Base-by-base conservation (phyloP, 2,797 vertebrate species). In the Gymnoscopelus microlampas region DNA sequence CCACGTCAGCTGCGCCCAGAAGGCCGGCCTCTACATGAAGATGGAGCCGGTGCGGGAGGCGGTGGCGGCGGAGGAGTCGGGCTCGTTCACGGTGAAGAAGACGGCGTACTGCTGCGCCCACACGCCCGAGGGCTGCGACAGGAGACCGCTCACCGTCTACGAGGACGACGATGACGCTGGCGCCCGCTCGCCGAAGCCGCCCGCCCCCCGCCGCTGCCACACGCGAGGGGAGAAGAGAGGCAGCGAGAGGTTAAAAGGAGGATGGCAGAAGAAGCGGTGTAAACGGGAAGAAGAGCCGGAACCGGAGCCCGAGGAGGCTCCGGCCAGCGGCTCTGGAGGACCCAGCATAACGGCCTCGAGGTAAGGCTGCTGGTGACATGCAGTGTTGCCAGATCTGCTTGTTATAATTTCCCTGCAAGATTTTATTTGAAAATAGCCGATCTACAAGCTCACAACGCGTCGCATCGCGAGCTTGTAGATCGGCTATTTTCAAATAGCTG, bases 1-100 rank as follows among this genome's bases (percentile, higher is more conserved):
- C 91, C 98, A 99, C 1, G 98, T 99, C 79, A 99, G 96, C 0
- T 99, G 98, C 6, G 98, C 97, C 86, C 98, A 99, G 83, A 95
- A 95, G 83, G 95, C 96, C 0, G 98, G 97, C 71, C 94, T 99
- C 0, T 97, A 95, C 86, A 99, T 99, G 98, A 98, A 95, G 85
- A 98, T 99, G 98, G 97, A 99, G 89, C 96, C 97, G 0, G 93
- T 99, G 78, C 96, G 95, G 84, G 98, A 98, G 63, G 89, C 95
- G 54, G 95, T 96, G 51, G 89, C 94, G 55, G 92, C 92, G 0
- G 87, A 93, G 2, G 87, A 93, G 2, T 93, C 94, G 0, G 94
- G 95, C 39, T 81, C 92, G 0, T 97, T 98, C 91, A 96, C 97
- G 1, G 97, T 99, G 77, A 96, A 98, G 83, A 99, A 99, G 91